These are phyloP conservation scores for Drosophila neotestacea DNA, from an alignment of 2,888 invertebrate species.

Conservation along the genomic window DNA sequence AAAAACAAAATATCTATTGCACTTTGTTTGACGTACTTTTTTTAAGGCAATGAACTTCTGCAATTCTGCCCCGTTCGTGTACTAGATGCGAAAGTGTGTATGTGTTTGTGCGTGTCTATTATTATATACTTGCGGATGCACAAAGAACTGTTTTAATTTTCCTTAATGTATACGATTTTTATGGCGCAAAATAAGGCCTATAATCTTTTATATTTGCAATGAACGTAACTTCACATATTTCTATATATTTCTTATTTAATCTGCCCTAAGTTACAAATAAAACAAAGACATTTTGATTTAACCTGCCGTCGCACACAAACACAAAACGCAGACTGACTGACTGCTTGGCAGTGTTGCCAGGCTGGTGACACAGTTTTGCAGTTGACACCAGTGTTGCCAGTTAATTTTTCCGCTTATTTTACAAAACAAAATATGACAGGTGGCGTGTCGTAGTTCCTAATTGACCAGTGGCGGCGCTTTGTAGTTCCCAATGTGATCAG, in stretches of 20 bases:
- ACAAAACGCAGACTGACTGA: too few species aligned
- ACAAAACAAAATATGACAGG: too few species aligned
- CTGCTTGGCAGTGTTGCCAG: too few species aligned
- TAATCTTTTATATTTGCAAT: conserved; percentile 10
- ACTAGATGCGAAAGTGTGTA: conserved; percentile 24
- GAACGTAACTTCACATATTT: conserved; percentile 48
- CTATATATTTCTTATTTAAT: conserved; percentile 36
- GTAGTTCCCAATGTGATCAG: too few species aligned
- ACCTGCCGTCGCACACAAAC: conserved; percentile 56
- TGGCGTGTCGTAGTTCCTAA: too few species aligned
- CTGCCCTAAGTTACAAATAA: conserved; percentile 50
- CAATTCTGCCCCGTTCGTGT: conserved; percentile 43
- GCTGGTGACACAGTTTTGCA: too few species aligned
- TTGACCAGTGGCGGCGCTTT: too few species aligned
- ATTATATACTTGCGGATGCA: conserved; percentile 64
- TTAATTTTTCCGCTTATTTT: too few species aligned
- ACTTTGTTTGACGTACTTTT: conserved; percentile 49
- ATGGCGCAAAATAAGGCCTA: conserved; percentile 20
- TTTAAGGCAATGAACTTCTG: conserved; percentile 70
- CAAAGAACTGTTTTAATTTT: conserved; percentile 31
- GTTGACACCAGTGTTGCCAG: too few species aligned
- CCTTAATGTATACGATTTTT: conserved; percentile 12
- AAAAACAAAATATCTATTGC: conserved; percentile 58
- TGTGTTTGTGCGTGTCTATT: conserved; percentile 57
- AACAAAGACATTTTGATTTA: conserved; percentile 56